Evolutionary conservation across 2,797 vertebrate species (phyloP), one percentile per base, ranked within the genome.

Genomic region (Brachymystax lenok): DNA sequence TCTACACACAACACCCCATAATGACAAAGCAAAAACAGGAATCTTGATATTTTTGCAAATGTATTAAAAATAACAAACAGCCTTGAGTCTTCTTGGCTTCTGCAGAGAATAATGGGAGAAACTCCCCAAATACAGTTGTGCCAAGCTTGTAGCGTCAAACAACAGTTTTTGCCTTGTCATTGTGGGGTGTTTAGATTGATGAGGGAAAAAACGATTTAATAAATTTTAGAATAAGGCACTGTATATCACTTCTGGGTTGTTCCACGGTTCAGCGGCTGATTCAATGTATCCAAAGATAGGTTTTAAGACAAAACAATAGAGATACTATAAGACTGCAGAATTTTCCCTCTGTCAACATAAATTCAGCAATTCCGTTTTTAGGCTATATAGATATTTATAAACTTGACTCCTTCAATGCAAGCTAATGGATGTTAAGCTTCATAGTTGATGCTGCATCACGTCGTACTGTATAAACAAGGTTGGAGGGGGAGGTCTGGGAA

Each of bases 241-340:
- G 7, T 28, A 52, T 17, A 27, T n/a, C 19, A 56, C 56, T 75
- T 73, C 52, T 73, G 80, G 63, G 80, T 71, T 73, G 74, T 51
- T 78, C 74, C 63, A 76, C 63, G 73, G 71, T 80, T 83, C 78
- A 81, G 71, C n/a, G 71, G 24, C 71, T 10, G 61, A 84, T 77
- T 74, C 78, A 75, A 85, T 85, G 81, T 79, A 79, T 77, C 79
- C 59, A 74, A 56, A 79, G 69, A 75, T 67, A 10, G 35, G 69
- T 63, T 63, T 69, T 66, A 77, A 71, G 74, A 80, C 73, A 79
- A 77, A 67, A 54, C 73, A 72, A 78, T 82, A 82, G 2, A 46
- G 40, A 81, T 79, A 46, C 75, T 59, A 79, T 27, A 71, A 73
- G 74, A 73, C 63, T 71, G 50, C 24, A 54, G 10, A 40, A 67